Percentiles rank a stretch among this genome's conserved stretches.
Evolutionary conservation across 2,797 vertebrate species (phyloP).

Genomic region (Antrozous pallidus): DNA sequence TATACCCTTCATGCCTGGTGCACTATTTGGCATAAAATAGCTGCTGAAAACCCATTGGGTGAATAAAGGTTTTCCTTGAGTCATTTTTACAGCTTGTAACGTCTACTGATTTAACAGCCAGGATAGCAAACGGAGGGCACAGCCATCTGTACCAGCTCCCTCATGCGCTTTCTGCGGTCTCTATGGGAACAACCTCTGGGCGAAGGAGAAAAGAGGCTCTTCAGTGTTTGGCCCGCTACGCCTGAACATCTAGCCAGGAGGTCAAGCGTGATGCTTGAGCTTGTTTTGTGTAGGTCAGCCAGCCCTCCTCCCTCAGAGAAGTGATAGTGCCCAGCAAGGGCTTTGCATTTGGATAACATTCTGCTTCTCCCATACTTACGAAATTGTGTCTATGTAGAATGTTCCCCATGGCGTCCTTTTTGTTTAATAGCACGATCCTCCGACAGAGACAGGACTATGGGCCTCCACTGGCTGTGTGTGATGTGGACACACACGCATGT

Average conservation of each 20-base stretch:
- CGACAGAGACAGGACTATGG: not conserved
- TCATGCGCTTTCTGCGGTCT: not conserved
- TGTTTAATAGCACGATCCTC: not conserved
- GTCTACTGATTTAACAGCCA: not conserved
- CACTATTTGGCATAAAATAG: not conserved
- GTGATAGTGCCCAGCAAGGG: not conserved
- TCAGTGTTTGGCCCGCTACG: not conserved
- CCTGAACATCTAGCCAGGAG: not conserved
- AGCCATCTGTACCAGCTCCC: not conserved
- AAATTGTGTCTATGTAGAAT: not conserved
- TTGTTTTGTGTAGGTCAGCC: not conserved
- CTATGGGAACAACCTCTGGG: not conserved
- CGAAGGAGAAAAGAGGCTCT: not conserved
- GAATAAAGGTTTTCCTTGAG: not conserved
- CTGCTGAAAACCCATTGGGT: not conserved
- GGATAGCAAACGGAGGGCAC: not conserved
- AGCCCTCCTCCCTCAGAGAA: not conserved
- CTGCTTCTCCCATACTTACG: not conserved
- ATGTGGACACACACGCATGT: not conserved
- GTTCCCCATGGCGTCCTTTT: not conserved
- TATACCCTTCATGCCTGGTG: not conserved
- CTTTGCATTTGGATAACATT: not conserved
- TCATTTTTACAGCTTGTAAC: not conserved
- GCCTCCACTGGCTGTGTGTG: not conserved
- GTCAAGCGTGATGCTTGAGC: not conserved